Evolutionary conservation across 2,113 vertebrate species (phyloP).

Genomic region (Scartelaos histophorus): DNA sequence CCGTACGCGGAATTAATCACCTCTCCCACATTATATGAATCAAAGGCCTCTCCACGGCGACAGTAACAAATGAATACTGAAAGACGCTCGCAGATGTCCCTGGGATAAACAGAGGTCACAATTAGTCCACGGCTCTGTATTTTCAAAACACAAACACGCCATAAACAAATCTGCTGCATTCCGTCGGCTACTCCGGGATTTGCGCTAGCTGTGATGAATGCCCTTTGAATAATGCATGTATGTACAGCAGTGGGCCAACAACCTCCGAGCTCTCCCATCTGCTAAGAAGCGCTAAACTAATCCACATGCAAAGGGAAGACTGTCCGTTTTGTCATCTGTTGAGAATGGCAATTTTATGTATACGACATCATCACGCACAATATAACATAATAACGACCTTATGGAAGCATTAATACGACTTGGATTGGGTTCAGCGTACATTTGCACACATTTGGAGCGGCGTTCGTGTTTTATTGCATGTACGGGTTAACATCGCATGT

Average conservation of each 20-base stretch:
- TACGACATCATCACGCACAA: neutral
- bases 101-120: slow-evolving; percentile 60
- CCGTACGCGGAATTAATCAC: neutral
- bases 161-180: slow-evolving; percentile 63
- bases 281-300: slow-evolving; percentile 27
- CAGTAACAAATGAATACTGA: slow-evolving; percentile 32
- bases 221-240: slow-evolving; percentile 67
- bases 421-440: neutral
- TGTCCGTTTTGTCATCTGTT: slow-evolving; percentile 18
- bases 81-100: slow-evolving; percentile 39
- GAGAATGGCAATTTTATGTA: slow-evolving; percentile 18
- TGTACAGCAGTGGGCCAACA: slow-evolving; percentile 53
- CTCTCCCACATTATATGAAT: neutral
- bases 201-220: slow-evolving; percentile 59
- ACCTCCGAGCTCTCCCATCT: slow-evolving; percentile 65
- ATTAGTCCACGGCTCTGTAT: slow-evolving; percentile 39
- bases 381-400: neutral
- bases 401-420: neutral
- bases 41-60: neutral
- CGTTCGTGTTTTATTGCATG: neutral
- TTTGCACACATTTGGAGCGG: no score
- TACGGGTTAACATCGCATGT: neutral
- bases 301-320: slow-evolving; percentile 19
- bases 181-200: slow-evolving; percentile 49
- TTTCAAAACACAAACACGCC: slow-evolving; percentile 58